Percentiles rank a stretch among this genome's conserved stretches.
These are phyloP conservation scores for Andrena dorsata DNA, from an alignment of 2,888 invertebrate species.

Conservation along the genomic window DNA sequence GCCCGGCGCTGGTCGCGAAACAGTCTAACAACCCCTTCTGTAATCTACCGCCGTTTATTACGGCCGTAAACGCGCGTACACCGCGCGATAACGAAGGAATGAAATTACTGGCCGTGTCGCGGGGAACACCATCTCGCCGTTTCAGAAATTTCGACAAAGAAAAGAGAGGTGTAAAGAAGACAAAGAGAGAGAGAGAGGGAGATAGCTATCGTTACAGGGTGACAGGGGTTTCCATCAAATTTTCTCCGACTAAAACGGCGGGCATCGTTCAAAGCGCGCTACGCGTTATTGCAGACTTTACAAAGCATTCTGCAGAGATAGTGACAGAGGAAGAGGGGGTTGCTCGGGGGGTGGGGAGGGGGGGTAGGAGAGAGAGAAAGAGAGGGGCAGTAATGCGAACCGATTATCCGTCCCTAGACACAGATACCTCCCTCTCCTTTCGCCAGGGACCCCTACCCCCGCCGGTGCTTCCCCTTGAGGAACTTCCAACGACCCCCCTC, in stretches of 20 bases:
- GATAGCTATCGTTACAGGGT: conserved; percentile 15
- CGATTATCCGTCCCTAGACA: conserved; percentile 81
- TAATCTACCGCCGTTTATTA: conserved; percentile 33
- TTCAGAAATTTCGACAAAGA: background rate
- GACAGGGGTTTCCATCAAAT: conserved; percentile 42
- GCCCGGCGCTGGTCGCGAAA: background rate
- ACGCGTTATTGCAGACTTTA: conserved; percentile 57
- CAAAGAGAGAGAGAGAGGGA: background rate
- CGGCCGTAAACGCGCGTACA: background rate
- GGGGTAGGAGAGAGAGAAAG: background rate
- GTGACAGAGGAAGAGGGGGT: background rate
- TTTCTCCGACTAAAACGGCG: conserved; percentile 32
- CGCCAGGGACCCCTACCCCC: conserved; percentile 55
- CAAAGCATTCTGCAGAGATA: conserved; percentile 23
- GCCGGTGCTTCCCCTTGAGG: conserved; percentile 44
- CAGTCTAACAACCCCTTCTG: conserved; percentile 33
- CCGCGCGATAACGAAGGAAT: conserved; percentile 29
- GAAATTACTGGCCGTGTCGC: conserved; percentile 4
- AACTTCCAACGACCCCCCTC: conserved; percentile 35
- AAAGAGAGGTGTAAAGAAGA: background rate
- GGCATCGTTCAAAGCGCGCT: conserved; percentile 30
- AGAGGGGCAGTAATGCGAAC: conserved; percentile 74
- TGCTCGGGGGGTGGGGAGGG: background rate
- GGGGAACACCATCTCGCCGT: background rate
- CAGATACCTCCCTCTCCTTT: conserved; percentile 66